Base-by-base conservation (phyloP, 2,113 vertebrate species). In the Rhabdomys dilectus region DNA sequence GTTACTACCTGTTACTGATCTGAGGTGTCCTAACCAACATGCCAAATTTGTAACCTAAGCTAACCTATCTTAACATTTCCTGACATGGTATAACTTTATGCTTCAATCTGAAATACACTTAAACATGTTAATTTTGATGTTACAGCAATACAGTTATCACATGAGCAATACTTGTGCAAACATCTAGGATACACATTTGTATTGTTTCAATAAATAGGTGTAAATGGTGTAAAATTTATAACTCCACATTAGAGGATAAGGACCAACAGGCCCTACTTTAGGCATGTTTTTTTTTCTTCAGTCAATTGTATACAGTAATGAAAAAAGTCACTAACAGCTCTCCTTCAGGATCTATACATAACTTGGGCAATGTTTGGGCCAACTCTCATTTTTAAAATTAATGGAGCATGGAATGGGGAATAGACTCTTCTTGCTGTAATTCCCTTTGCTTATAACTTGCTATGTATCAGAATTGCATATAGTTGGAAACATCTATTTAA, bases 311-410 rank as follows among this genome's bases (percentile, higher is more conserved):
- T 36, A 6, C 75, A 77, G 68, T 84, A 21, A 3, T 68, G 24
- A 31, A 91, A 36, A 88, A 96, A 31, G 60, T 68, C 39, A 78
- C 77, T 45, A 91, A 78, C 58, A 58, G 64, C 8, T 90, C 42
- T 88, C 4, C 17, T 84, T 68, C 64, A 34, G 12, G 31, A 62
- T 91, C 91, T 68, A 34, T 68, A 34, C 12, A 95, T 78, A 12
- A 68, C 34, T 31, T 34, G 64, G 29, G 64, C 2, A 34, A 21
- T 24, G 29, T 56, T 73, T 39, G 21, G 15, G n/a, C 10, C 51
- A 89, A 34, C 39, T 84, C n/a, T 60, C 16, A 92, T 75, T 89
- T 96, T 22, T 68, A 82, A 90, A 82, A 58, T 64, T 34, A 78
- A n/a, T 6, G 58, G 7, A 68, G 75, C 31, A 62, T 31, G 51